Evolutionary conservation across 92 coral and sea anemone genomes (phyloP).

Genomic region (Actinernus sp.): DNA sequence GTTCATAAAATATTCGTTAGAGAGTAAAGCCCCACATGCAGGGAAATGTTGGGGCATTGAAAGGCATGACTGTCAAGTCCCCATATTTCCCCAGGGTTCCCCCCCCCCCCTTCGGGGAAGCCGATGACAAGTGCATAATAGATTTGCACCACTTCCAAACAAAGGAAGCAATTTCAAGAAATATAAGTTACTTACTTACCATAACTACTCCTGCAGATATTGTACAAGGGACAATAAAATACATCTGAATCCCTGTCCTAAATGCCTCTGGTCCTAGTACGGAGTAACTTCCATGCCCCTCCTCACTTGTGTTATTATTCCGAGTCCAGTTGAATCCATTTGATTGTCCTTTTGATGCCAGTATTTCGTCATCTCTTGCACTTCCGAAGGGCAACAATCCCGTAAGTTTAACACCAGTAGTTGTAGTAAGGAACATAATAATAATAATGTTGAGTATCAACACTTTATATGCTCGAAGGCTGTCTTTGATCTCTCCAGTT

Average conservation of each 20-base stretch:
- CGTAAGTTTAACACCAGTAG: constrained; percentile 85
- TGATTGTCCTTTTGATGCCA: constrained; percentile 9
- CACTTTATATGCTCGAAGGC: constrained; percentile 80
- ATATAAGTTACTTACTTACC: constrained; percentile 49
- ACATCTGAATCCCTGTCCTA: constrained; percentile 85
- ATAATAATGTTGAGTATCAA: constrained; percentile 79
- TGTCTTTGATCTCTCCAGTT: constrained; percentile 91
- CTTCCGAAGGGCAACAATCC: constrained; percentile 74
- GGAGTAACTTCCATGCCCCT: constrained; percentile 6
- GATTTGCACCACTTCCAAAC: background rate
- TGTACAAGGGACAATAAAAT: constrained; percentile 94
- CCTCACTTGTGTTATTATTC: constrained; percentile 1
- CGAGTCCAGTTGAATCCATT: constrained; percentile 6
- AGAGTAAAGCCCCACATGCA: too few relatives aligned
- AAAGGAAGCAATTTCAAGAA: background rate
- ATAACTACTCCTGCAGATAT: constrained; percentile 90
- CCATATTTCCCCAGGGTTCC: too few relatives aligned
- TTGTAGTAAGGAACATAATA: constrained; percentile 77
- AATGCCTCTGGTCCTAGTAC: constrained; percentile 87
- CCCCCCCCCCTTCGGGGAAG: too few relatives aligned
- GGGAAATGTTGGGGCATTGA: too few relatives aligned
- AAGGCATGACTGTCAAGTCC: too few relatives aligned
- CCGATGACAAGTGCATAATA: too few relatives aligned
- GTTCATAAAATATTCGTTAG: too few relatives aligned
- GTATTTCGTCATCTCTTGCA: background rate